Evolutionary conservation across 2,797 vertebrate species (phyloP).

Genomic region (Kryptolebias ocellatus): DNA sequence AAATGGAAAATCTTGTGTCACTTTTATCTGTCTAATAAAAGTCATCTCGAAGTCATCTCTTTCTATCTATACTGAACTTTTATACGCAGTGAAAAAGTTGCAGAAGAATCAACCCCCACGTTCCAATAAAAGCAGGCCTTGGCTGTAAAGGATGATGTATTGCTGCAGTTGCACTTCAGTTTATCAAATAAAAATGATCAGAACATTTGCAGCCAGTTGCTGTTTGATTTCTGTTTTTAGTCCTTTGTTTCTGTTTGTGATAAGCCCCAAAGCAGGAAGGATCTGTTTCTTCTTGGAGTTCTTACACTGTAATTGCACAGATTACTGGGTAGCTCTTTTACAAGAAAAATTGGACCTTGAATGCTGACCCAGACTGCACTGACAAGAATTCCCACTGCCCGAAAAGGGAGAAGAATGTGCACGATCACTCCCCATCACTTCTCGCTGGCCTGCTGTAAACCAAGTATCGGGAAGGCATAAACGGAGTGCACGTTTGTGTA

Average conservation of each 20-base stretch:
- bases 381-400: slow-evolving; percentile 67
- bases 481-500: slow-evolving; percentile 68
- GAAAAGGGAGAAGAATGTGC: slow-evolving; percentile 83
- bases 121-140: slow-evolving; percentile 6
- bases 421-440: slow-evolving; percentile 58
- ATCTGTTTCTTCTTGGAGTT: slow-evolving; percentile 7
- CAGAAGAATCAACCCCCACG: not conserved
- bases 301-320: slow-evolving; percentile 2
- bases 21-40: slow-evolving; percentile 3
- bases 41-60: not conserved
- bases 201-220: slow-evolving; percentile 19
- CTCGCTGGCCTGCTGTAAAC: slow-evolving; percentile 74
- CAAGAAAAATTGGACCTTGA: slow-evolving; percentile 17
- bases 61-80: slow-evolving; percentile 4
- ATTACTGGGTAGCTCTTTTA: slow-evolving; percentile 14
- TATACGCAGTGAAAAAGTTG: not conserved
- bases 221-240: slow-evolving; percentile 9
- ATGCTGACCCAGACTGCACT: slow-evolving; percentile 47
- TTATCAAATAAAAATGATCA: slow-evolving; percentile 12
- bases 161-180: not conserved
- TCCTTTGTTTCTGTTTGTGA: slow-evolving; percentile 10
- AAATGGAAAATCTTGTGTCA: slow-evolving; percentile 8
- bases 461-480: slow-evolving; percentile 61
- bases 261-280: slow-evolving; percentile 20
- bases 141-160: slow-evolving; percentile 17